Percentiles rank a stretch among this genome's conserved stretches.
phyloP scores from a whole-genome alignment of 2,888 invertebrate genomes.

The Sesia bembeciformis region DNA sequence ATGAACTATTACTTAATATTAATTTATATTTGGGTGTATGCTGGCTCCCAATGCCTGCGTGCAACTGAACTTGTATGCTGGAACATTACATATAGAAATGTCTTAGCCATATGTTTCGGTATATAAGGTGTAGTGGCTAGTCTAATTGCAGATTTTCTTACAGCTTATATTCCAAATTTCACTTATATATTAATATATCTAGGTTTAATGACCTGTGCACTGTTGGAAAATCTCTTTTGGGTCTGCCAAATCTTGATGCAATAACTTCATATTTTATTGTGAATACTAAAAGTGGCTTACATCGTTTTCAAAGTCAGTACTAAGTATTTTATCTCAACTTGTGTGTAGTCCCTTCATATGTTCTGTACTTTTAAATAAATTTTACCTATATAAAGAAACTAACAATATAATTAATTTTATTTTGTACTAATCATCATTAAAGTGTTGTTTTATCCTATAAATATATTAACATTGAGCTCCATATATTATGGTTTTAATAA shows the following conservation, averaged over 20 bases:
- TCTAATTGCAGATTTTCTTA: slow-evolving; percentile 75
- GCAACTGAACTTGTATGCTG: slow-evolving; percentile 72
- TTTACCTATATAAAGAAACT: slow-evolving; percentile 73
- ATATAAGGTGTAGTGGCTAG: slow-evolving; percentile 72
- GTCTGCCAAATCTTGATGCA: slow-evolving; percentile 72
- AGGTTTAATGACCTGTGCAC: slow-evolving; percentile 70
- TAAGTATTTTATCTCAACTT: slow-evolving; percentile 74
- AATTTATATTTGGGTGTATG: slow-evolving; percentile 71
- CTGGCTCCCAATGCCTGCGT: slow-evolving; percentile 67
- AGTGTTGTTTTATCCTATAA: slow-evolving; percentile 75
- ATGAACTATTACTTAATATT: slow-evolving; percentile 68
- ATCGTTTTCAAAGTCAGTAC: slow-evolving; percentile 68
- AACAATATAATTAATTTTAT: slow-evolving; percentile 75
- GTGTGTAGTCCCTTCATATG: slow-evolving; percentile 73
- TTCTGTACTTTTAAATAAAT: slow-evolving; percentile 74
- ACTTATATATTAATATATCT: slow-evolving; percentile 52
- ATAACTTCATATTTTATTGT: slow-evolving; percentile 63
- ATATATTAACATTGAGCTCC: slow-evolving; percentile 76
- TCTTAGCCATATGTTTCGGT: slow-evolving; percentile 71
- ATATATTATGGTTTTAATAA: slow-evolving; percentile 69
- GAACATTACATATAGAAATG: slow-evolving; percentile 64
- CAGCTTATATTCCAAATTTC: slow-evolving; percentile 73
- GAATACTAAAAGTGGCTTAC: slow-evolving; percentile 73
- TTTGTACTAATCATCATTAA: slow-evolving; percentile 71
- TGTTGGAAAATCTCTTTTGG: slow-evolving; percentile 75